Conservation (phyloP, 1,140 invertebrate genomes). For the Drosophila sechellia region DNA sequence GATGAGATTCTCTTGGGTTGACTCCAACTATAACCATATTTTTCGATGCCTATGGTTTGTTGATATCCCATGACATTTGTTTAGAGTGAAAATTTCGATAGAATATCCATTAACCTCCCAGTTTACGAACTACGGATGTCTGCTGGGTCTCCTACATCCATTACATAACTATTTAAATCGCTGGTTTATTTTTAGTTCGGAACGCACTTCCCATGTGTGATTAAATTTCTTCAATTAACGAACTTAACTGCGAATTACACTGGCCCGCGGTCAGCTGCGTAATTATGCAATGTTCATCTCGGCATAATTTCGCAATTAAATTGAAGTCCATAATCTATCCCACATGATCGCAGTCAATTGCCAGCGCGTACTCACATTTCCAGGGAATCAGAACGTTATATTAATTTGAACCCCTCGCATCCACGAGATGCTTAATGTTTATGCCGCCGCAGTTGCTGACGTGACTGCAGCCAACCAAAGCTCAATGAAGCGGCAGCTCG, state of each 20-base stretch:
- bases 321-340: constrained; percentile 44
- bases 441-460: no score
- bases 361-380: constrained; percentile 49
- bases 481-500: constrained; percentile 60
- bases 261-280: constrained; percentile 3
- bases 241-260: constrained; percentile 45
- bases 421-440: constrained; percentile 15
- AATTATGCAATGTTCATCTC: constrained; percentile 46
- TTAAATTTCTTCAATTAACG: constrained; percentile 32
- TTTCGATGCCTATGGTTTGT: constrained; percentile 21
- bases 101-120: constrained; percentile 16
- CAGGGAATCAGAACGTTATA: constrained; percentile 75
- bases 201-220: constrained; percentile 4
- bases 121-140: constrained; percentile 4
- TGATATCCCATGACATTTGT: constrained; percentile 39
- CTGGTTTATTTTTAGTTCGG: constrained; percentile 1
- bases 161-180: constrained; percentile 1
- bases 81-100: constrained; percentile 23
- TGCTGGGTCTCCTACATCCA: not conserved
- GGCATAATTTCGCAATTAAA: constrained; percentile 52
- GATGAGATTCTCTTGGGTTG: constrained; percentile 36
- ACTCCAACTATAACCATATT: constrained; percentile 13
- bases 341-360: constrained; percentile 45
- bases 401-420: constrained; percentile 62
- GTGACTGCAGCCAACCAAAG: constrained; percentile 77